phyloP scores from a whole-genome alignment of 2,113 vertebrate species.

The Heterotis niloticus region DNA sequence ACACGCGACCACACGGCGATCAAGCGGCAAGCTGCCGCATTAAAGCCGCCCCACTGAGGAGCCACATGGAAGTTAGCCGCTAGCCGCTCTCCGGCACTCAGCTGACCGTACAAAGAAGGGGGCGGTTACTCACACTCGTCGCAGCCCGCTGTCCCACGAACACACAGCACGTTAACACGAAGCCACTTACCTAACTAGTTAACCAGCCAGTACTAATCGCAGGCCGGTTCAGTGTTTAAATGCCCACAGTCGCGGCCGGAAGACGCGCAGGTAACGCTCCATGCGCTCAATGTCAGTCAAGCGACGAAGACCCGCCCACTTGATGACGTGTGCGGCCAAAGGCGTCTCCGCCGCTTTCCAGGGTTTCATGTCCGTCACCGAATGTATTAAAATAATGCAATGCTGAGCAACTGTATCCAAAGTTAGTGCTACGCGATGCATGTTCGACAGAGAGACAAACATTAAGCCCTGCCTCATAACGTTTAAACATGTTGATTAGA shows the following conservation, averaged over 20 bases:
- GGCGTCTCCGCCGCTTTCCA: not conserved
- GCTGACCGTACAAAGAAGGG: conserved; percentile 10
- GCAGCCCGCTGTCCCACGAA: not conserved
- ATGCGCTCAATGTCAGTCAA: conserved; percentile 37
- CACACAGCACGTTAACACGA: not conserved
- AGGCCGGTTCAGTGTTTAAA: conserved; percentile 23
- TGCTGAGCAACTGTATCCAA: not conserved
- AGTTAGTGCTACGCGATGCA: not conserved
- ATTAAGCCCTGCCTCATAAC: too few relatives aligned
- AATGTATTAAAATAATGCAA: not conserved
- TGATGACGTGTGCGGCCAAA: conserved; percentile 24
- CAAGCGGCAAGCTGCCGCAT: too few relatives aligned
- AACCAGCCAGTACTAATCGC: not conserved
- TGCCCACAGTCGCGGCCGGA: conserved; percentile 14
- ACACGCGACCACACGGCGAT: too few relatives aligned
- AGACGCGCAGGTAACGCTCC: conserved; percentile 31
- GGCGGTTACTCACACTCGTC: not conserved
- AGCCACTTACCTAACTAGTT: conserved; percentile 27
- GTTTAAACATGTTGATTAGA: too few relatives aligned
- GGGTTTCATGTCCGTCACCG: not conserved
- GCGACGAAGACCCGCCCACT: conserved; percentile 10
- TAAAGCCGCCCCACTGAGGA: too few relatives aligned
- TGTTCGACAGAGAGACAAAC: too few relatives aligned
- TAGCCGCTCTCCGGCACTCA: not conserved
- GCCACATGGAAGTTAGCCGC: not conserved